Evolutionary conservation across 2,113 vertebrate genomes (phyloP).

Genomic region (Poecilia latipinna): DNA sequence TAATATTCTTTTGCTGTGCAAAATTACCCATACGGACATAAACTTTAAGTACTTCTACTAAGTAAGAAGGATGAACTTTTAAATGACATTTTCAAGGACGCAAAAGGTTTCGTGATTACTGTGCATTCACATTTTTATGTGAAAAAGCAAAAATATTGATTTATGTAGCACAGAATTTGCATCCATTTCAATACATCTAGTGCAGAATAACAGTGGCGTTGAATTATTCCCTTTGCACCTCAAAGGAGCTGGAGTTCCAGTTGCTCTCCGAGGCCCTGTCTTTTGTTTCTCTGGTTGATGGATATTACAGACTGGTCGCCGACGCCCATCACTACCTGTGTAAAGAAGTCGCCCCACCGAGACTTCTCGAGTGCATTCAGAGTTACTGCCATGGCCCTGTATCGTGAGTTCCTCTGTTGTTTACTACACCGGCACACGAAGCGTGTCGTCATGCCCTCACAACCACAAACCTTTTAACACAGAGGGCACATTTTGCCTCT

Average conservation of each 20-base stretch:
- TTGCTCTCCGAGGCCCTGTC: constrained; percentile 91
- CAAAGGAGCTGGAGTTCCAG: constrained; percentile 92
- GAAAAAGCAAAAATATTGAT: too few relatives aligned
- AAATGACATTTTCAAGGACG: too few relatives aligned
- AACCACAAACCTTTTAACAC: neutral
- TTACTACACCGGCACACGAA: neutral
- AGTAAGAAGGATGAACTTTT: too few relatives aligned
- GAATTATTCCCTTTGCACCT: neutral
- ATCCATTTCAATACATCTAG: neutral
- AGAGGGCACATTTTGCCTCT: constrained; percentile 12
- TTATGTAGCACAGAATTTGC: neutral
- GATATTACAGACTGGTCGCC: constrained; percentile 93
- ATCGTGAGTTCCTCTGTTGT: constrained; percentile 84
- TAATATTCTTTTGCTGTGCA: too few relatives aligned
- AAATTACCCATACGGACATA: too few relatives aligned
- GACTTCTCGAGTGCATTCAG: constrained; percentile 91
- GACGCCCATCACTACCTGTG: constrained; percentile 97
- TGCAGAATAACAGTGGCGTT: neutral
- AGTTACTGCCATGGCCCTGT: constrained; percentile 95
- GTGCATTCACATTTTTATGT: too few relatives aligned
- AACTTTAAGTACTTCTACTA: too few relatives aligned
- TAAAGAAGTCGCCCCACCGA: constrained; percentile 92
- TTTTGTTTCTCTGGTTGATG: constrained; percentile 94
- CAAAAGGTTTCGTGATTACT: too few relatives aligned
- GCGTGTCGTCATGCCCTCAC: neutral